Evolutionary conservation across 2,888 invertebrate genomes (phyloP), one percentile per base, ranked within the genome.

Genomic region (Epistrophella euchroma): DNA sequence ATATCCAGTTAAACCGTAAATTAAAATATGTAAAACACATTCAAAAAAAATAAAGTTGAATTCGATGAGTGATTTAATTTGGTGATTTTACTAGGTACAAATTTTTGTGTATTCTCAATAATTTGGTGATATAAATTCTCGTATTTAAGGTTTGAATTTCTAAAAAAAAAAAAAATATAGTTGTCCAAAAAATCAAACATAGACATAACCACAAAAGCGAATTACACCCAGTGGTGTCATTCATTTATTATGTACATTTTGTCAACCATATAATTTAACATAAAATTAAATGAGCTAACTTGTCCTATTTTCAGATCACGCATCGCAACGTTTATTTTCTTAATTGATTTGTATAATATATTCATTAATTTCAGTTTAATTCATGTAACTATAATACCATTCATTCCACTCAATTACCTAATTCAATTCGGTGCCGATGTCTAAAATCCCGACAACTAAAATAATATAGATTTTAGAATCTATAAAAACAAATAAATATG

Each of bases 341-440:
- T 60, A 68, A 76, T 80, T 76, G 62, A 76, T 80, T 80, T 68
- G 56, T 72, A 43, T 15, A 11, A 2, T 45, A n/a, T 43, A 25
- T 71, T 58, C 7, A 62, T 68, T 80, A 80, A 76, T 80, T 80
- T 80, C 68, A 85, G 80, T 80, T 68, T 76, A 76, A 52, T 68
- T 76, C 55, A 76, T 68, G 66, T 1, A 47, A 4, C 35, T 13
- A 37, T 60, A 15, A 22, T 40, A 15, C 40, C 47, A 76, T 85
- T 81, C 68, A 81, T 81, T 76, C 68, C 76, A 73, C 50, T 81
- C 55, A 77, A 73, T n/a, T n/a, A n/a, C 68, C 76, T 76, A 73
- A 80, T 85, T 72, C 55, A 77, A 81, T 81, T 81, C 56, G 73
- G 72, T 68, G 68, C 68, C 52, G 37, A 40, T 60, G 60, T 60